Evolutionary conservation across 2,113 vertebrate species (phyloP), one percentile per base, ranked within the genome.

Genomic region (Dunckerocampus dactyliophorus): DNA sequence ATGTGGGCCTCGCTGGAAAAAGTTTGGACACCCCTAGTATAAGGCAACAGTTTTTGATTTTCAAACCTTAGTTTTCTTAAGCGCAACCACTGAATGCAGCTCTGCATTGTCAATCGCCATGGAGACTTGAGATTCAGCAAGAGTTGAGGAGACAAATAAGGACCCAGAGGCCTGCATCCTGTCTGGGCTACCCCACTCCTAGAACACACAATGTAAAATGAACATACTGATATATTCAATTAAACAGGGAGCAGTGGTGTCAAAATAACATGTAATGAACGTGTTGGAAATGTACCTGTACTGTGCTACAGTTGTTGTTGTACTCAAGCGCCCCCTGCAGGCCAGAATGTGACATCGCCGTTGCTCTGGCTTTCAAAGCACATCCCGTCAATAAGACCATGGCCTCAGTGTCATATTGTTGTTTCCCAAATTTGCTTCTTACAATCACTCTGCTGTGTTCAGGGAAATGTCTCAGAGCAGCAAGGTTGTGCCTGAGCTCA

Each of bases 101-200:
- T 75, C 82, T 24, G 21, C 75, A 54, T 89, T 80, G 62, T 92
- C 91, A 3, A 86, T 47, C 3, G 47, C 71, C 67, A 92, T 57
- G 49, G 82, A 58, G 0, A 71, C 58, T 49, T 87, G 87, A 17
- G 90, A 88, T 43, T 90, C 79, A 4, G 90, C 20, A n/a, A 65
- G 64, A 45, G 51, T 47, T 51, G 81, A 59, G 20, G 87, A 69
- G 28, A 88, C 46, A 31, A 89, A 20, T 47, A 90, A 61, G 1
- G 72, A 85, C 10, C 88, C 92, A 2, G 89, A 89, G 0, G 80
- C 76, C 6, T 87, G 71, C 42, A 92, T 74, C 81, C 61, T 86
- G 37, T 80, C 31, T 1, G 92, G 93, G 72, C 77, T 74, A 6
- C 90, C 91, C 84, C 89, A 84, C 60, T 76, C 80, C 92, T 95